phyloP scores from a whole-genome alignment of 2,888 invertebrate genomes.

The Amphimallon solstitiale region DNA sequence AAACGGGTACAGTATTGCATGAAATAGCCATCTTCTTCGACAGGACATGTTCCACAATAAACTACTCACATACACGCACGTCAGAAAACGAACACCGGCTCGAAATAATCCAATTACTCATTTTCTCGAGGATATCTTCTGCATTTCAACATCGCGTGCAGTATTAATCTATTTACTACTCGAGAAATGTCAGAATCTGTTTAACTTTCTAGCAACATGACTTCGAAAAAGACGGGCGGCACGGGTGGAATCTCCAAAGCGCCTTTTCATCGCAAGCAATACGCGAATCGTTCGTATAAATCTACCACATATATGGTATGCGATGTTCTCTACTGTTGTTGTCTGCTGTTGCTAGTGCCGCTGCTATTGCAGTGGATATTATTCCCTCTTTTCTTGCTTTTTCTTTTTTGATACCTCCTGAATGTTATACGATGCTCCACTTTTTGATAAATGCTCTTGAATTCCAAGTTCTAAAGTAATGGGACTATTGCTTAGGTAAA shows the following conservation, averaged over 20 bases:
- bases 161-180: constrained; percentile 56
- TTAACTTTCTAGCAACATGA: constrained; percentile 53
- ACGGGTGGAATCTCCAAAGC: background rate
- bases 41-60: background rate
- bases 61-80: background rate
- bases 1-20: no score
- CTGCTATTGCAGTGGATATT: constrained; percentile 6
- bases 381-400: background rate
- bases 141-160: constrained; percentile 57
- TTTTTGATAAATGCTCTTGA: constrained; percentile 15
- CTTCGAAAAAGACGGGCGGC: constrained; percentile 36
- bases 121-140: constrained; percentile 51
- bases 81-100: constrained; percentile 7
- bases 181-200: constrained; percentile 55
- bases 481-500: background rate
- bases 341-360: no score
- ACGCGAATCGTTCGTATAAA: constrained; percentile 2
- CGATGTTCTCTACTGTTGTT: no score
- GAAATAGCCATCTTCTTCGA: no score
- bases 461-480: background rate
- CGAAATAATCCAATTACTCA: constrained; percentile 53
- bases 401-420: background rate
- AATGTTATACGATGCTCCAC: constrained; percentile 1
- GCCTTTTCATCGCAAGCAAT: background rate
- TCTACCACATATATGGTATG: background rate